Evolutionary conservation across 1,140 invertebrate species (phyloP), one percentile per base, ranked within the genome.

Genomic region (Philaenus spumarius): DNA sequence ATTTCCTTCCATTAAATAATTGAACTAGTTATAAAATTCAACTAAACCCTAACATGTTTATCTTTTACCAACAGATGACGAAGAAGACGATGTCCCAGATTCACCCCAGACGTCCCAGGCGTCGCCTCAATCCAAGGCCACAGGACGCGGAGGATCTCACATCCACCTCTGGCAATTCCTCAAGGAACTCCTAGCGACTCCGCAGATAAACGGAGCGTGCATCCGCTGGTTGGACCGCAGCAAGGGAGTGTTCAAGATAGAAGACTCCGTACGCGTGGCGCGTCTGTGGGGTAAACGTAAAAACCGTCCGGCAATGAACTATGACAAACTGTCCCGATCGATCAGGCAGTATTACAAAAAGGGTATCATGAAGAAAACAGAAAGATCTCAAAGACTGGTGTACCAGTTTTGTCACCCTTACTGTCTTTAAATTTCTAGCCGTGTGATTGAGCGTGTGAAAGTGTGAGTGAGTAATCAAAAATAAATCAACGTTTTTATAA

Each of bases 141-240:
- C 56, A 22, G 55, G 17, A 64, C 69, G 19, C 1, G 77, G 82
- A 15, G 85, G 86, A 39, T 87, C 90, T 0, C 93, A 96, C 69
- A 98, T 99, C 64, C 95, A 98, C 69, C 78, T 99, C n/a, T 99
- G 96, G 96, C 95, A 98, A 73, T 99, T 99, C 74, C 78, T 99
- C 14, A 97, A 97, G 69, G 96, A 99, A 73, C 80, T 99, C 11
- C 78, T 99, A 0, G 81, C 87, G 6, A 85, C 91, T 26, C 89
- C 93, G 0, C 85, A 91, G 46, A 72, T 86, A 1, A 90, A 97
- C 70, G 90, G 90, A 1, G 88, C 87, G 0, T 97, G 93, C 69
- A 98, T 99, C 67, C 84, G 95, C 62, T 99, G 97, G 97, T 73
- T 98, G 56, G 94, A 99, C 70, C 83, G 94, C 65, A 81, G 78